These are phyloP conservation scores for Trypoxylus dichotomus DNA, from an alignment of 1,140 invertebrate genomes.

Conservation along the genomic window DNA sequence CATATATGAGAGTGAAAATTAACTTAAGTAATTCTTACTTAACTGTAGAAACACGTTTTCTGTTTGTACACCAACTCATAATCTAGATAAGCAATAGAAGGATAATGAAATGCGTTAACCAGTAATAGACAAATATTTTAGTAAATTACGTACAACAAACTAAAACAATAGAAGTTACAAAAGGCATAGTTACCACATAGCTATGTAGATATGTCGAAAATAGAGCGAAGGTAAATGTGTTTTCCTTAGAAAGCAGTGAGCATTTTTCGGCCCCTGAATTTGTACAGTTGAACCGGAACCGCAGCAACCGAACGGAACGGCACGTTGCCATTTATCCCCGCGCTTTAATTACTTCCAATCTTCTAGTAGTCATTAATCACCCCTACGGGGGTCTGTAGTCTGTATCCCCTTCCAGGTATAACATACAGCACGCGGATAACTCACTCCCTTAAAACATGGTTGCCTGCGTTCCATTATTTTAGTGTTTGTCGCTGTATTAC, in stretches of 20 bases:
- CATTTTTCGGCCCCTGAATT: slow-evolving; percentile 22
- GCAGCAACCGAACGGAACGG: slow-evolving; percentile 52
- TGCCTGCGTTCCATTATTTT: slow-evolving; percentile 26
- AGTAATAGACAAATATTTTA: neutral
- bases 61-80: too few species aligned
- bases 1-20: too few species aligned
- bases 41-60: too few species aligned
- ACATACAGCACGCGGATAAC: slow-evolving; percentile 20
- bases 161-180: neutral
- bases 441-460: slow-evolving; percentile 8
- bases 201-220: slow-evolving; percentile 28
- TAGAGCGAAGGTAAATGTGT: slow-evolving; percentile 25
- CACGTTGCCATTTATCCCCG: slow-evolving; percentile 52
- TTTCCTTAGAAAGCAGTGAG: slow-evolving; percentile 9
- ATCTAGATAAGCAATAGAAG: too few species aligned
- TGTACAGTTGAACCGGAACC: slow-evolving; percentile 52
- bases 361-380: slow-evolving; percentile 54
- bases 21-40: too few species aligned
- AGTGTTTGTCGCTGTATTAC: slow-evolving; percentile 14
- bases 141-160: neutral
- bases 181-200: neutral
- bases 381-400: slow-evolving; percentile 39
- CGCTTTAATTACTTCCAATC: slow-evolving; percentile 55
- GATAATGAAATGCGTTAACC: too few species aligned
- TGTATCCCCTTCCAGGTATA: slow-evolving; percentile 28